Percentiles rank a stretch among this genome's conserved stretches.
Conservation (phyloP, 64 coral and sea anemone genomes). For the Stichodactyla mertensii region DNA sequence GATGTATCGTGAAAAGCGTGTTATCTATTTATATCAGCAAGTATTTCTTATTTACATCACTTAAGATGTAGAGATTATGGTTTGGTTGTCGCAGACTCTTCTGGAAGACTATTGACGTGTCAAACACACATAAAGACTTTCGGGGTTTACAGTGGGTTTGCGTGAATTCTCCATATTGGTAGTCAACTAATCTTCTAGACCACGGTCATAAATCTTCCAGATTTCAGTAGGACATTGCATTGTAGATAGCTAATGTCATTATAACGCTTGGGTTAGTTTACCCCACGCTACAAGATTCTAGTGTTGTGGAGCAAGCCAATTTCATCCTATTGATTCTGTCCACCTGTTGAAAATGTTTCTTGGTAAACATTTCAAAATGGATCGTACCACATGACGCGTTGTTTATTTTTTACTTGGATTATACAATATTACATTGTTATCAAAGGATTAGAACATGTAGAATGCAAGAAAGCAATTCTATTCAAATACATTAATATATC, state of each 20-base stretch:
- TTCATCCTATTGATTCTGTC: background rate
- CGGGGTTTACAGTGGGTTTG: background rate
- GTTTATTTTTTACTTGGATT: slow-evolving; percentile 6
- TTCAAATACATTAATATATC: background rate
- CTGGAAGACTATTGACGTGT: background rate
- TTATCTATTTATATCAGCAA: background rate
- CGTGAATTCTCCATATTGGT: background rate
- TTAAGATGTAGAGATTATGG: slow-evolving; percentile 1
- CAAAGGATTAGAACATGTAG: background rate
- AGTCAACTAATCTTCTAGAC: background rate
- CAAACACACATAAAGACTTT: background rate
- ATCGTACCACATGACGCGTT: background rate
- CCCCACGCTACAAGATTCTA: slow-evolving; percentile 4
- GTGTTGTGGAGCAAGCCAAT: background rate
- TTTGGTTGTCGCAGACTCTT: background rate
- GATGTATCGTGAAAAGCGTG: background rate
- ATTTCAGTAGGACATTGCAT: background rate
- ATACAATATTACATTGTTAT: slow-evolving; percentile 5
- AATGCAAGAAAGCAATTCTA: background rate
- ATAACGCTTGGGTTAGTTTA: background rate
- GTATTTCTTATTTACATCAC: background rate
- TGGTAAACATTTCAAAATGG: background rate
- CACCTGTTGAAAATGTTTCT: slow-evolving; percentile 7
- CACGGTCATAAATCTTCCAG: background rate
- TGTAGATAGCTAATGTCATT: background rate